phyloP scores from a whole-genome alignment of 1,140 invertebrate species.

The Araneus ventricosus region DNA sequence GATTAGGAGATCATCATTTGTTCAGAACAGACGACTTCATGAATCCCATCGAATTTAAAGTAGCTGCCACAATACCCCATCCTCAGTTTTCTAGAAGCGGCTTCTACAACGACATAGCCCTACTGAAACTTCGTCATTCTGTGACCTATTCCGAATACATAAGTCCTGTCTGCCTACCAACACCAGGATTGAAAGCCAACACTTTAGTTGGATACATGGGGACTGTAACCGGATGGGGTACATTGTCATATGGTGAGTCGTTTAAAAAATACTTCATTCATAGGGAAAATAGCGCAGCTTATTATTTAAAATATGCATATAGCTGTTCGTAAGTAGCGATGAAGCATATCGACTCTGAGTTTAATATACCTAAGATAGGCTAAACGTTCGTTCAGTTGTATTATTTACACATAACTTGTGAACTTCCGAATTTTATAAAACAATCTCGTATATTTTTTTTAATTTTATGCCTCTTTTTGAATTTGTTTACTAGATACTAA shows the following conservation, averaged over 20 bases:
- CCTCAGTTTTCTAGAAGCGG: constrained; percentile 76
- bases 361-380: too few species aligned
- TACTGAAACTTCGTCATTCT: constrained; percentile 86
- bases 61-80: constrained; percentile 72
- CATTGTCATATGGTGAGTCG: constrained; percentile 80
- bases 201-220: constrained; percentile 85
- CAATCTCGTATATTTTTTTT: too few species aligned
- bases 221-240: constrained; percentile 96
- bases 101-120: constrained; percentile 91
- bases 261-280: not conserved
- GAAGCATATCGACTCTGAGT: too few species aligned
- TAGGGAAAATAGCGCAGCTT: too few species aligned
- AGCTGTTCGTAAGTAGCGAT: too few species aligned
- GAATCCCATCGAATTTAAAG: constrained; percentile 75
- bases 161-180: constrained; percentile 91
- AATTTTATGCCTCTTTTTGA: too few species aligned
- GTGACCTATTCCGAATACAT: constrained; percentile 88
- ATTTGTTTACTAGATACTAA: too few species aligned
- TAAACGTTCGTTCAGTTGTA: too few species aligned
- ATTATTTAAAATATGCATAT: too few species aligned
- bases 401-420: too few species aligned
- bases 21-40: constrained; percentile 74
- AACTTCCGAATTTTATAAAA: too few species aligned
- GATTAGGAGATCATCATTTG: constrained; percentile 76
- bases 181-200: constrained; percentile 78